phyloP scores from a whole-genome alignment of 2,113 vertebrate species.

The Prinia subflava region DNA sequence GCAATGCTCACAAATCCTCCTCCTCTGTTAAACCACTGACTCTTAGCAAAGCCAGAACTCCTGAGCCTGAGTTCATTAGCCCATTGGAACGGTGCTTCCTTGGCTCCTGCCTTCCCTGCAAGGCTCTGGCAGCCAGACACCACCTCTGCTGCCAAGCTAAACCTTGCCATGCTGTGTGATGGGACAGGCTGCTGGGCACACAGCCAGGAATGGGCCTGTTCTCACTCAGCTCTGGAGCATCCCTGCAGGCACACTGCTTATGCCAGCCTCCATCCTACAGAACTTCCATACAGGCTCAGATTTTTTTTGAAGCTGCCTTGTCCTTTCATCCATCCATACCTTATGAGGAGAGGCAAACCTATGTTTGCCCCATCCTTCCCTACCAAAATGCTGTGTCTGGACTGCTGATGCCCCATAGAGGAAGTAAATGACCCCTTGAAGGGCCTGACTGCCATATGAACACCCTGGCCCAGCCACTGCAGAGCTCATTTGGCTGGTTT shows the following conservation, averaged over 20 bases:
- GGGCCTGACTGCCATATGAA: not conserved
- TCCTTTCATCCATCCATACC: not conserved
- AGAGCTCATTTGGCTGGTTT: conserved; percentile 8
- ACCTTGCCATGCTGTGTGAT: conserved; percentile 13
- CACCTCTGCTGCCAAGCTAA: conserved; percentile 30
- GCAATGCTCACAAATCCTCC: not conserved
- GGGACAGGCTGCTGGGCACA: not conserved
- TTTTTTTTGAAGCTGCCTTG: not conserved
- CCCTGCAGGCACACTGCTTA: not conserved
- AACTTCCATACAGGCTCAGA: not conserved
- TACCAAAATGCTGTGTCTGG: not conserved
- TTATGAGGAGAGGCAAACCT: not conserved
- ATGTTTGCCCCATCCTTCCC: not conserved
- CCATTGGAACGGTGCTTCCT: not conserved
- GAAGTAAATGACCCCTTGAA: not conserved
- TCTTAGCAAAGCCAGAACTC: not conserved
- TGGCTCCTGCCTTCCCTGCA: not conserved
- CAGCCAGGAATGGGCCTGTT: not conserved
- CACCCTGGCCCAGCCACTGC: not conserved
- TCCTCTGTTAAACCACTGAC: not conserved
- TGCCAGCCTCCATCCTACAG: not conserved
- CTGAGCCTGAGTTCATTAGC: not conserved
- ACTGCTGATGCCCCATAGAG: not conserved
- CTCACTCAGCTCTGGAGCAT: conserved; percentile 8
- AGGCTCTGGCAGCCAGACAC: not conserved